Conservation (phyloP, 2,888 invertebrate genomes). For the Noctua pronuba region DNA sequence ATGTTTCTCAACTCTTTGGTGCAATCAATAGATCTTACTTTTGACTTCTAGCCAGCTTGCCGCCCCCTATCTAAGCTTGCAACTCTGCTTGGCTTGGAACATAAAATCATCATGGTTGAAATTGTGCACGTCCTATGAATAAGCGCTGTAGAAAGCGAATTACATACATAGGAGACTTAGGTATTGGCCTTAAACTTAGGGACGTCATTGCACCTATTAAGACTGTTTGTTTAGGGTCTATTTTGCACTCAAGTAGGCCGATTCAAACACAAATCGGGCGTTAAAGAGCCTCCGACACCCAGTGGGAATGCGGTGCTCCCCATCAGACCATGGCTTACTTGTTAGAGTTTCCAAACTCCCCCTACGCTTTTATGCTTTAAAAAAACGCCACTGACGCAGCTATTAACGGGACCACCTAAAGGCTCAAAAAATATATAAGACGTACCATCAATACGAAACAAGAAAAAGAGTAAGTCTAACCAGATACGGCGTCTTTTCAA, state of each 20-base stretch:
- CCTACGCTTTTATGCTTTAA: not conserved
- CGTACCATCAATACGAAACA: not conserved
- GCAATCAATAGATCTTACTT: not conserved
- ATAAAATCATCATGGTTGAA: not conserved
- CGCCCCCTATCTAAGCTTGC: not conserved
- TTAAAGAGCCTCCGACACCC: not conserved
- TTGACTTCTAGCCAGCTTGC: not conserved
- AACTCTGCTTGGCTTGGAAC: not conserved
- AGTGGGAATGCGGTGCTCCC: not conserved
- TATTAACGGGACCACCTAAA: not conserved
- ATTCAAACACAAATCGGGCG: not conserved
- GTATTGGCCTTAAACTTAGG: not conserved
- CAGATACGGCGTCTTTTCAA: not conserved
- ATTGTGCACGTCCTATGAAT: not conserved
- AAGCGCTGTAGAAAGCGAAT: not conserved
- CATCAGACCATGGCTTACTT: not conserved
- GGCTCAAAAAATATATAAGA: not conserved
- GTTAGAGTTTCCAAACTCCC: not conserved
- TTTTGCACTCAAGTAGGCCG: not conserved
- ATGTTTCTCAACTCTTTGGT: not conserved
- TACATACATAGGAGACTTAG: not conserved
- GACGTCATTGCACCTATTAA: not conserved
- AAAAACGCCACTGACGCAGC: not conserved
- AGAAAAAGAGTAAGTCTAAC: not conserved
- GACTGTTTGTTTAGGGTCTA: not conserved